Conservation (phyloP, 2,888 invertebrate species). For the Euplexia lucipara region DNA sequence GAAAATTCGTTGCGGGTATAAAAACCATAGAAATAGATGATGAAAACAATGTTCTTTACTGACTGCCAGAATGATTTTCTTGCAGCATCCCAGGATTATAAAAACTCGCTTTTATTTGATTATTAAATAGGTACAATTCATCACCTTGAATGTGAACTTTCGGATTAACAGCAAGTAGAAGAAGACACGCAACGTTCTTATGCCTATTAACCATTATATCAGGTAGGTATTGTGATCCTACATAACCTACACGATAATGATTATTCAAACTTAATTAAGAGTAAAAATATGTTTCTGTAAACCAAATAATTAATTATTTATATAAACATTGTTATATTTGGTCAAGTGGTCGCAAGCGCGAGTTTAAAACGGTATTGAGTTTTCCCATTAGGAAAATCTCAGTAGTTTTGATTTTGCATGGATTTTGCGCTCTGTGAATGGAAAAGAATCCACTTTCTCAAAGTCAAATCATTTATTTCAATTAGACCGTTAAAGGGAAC, state of each 20-base stretch:
- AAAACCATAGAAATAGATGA: no score
- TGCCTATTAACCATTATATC: constrained; percentile 14
- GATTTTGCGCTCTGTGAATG: background rate
- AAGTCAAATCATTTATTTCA: no score
- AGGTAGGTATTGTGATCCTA: no score
- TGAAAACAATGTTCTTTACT: no score
- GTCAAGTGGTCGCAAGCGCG: background rate
- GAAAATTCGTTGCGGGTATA: no score
- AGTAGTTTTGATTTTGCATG: no score
- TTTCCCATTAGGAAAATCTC: background rate
- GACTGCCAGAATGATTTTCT: no score
- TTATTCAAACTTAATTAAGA: background rate
- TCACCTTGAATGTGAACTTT: no score
- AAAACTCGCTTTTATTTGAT: no score
- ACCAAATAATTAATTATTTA: background rate
- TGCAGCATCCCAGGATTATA: no score
- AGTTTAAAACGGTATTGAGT: background rate
- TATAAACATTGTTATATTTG: background rate
- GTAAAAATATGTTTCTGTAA: background rate
- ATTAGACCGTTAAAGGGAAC: no score
- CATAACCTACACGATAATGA: background rate
- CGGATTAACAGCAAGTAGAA: background rate
- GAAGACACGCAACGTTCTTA: constrained; percentile 1
- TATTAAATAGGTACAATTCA: no score
- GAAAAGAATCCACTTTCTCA: background rate